Evolutionary conservation across 2,113 vertebrate species (phyloP), one percentile per base, ranked within the genome.

Genomic region (Xyliphius kryptos): DNA sequence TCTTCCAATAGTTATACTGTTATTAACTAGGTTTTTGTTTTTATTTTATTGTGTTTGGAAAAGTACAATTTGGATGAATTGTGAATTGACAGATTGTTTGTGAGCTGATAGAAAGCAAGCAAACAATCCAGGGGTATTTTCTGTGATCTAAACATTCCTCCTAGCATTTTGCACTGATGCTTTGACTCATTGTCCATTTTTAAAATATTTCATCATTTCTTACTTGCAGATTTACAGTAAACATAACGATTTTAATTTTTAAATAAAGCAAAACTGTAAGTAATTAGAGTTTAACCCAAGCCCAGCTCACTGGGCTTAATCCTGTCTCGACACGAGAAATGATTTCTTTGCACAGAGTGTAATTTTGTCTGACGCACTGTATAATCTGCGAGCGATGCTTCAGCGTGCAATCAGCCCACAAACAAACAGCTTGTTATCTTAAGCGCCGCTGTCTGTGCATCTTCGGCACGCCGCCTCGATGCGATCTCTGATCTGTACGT

Each of bases 401-500:
- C 12, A 19, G 4, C 41, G 1, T 19, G 52, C 51, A 55, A 47
- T 64, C 52, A 64, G 62, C 16, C 52, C 26, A 32, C 41, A 20
- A 63, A 41, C 61, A 63, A 63, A 63, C 61, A 63, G 51, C 61
- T 63, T 11, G 16, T 56, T 64, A 64, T 54, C 62, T 17, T n/a
- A 21, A 63, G 50, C 38, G 3, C 20, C 13, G 20, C 50, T 46
- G 51, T 41, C 41, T 47, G 20, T 19, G 13, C 16, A 43, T 32
- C 50, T 46, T 11, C 21, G 26, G 12, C 43, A 13, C 8, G 12
- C 2, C 8, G 21, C 5, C 20, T 12, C 19, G 1, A 46, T 37
- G 13, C 40, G 55, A 63, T 73, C 65, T 78, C 80, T 71, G 74
- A 74, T 82, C 78, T 80, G 54, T 67, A 38, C 17, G 58, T 70